Conservation (phyloP, 2,888 invertebrate genomes). For the Apamea epomidion region DNA sequence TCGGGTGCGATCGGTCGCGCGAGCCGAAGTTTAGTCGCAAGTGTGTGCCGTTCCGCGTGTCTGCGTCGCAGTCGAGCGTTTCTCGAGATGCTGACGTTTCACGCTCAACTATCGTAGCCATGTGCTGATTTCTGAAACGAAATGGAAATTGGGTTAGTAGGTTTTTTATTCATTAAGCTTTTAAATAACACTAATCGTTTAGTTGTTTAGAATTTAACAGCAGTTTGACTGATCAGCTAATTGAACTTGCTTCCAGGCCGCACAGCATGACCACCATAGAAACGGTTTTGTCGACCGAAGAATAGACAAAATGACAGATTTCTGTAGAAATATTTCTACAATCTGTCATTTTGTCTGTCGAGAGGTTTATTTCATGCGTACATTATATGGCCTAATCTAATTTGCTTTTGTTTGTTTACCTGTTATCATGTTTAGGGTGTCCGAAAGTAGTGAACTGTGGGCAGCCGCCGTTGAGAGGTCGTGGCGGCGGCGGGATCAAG, state of each 20-base stretch:
- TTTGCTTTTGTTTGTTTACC: slow-evolving; percentile 66
- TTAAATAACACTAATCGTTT: not conserved
- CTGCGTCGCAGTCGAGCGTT: slow-evolving; percentile 79
- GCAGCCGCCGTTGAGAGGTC: slow-evolving; percentile 86
- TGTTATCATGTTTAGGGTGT: slow-evolving; percentile 85
- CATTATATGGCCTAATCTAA: not conserved
- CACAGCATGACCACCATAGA: no score
- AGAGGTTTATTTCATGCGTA: not conserved
- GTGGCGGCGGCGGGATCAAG: slow-evolving; percentile 91
- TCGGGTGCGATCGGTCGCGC: slow-evolving; percentile 73
- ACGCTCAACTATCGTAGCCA: slow-evolving; percentile 88
- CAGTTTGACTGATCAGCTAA: not conserved
- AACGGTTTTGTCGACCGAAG: no score
- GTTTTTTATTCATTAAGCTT: not conserved
- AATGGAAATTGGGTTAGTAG: not conserved
- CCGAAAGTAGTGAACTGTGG: slow-evolving; percentile 88
- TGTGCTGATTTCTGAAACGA: slow-evolving; percentile 81
- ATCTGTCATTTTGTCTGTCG: no score
- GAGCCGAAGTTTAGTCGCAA: slow-evolving; percentile 82
- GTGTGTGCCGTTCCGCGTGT: slow-evolving; percentile 78
- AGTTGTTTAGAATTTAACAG: not conserved
- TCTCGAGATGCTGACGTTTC: slow-evolving; percentile 85
- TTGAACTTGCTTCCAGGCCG: not conserved
- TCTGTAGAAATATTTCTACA: no score
- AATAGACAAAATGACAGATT: no score